These are phyloP conservation scores for Neolamprologus tretocephalus DNA, from an alignment of 2,113 vertebrate species.

Conservation along the genomic window DNA sequence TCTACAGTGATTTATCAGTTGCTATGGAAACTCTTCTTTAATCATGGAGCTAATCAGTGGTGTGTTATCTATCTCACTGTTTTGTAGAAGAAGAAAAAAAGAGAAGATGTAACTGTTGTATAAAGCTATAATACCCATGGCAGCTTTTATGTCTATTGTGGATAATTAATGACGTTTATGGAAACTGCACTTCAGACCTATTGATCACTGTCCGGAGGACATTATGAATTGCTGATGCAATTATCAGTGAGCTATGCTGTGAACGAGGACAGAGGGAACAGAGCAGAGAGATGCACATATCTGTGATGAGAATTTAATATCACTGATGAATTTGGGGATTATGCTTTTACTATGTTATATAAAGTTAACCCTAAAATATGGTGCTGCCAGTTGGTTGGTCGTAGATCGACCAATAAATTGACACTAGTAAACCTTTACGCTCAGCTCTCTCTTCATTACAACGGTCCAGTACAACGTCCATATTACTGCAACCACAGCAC, in stretches of 20 bases:
- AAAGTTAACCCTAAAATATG: not conserved
- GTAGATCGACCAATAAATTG: not conserved
- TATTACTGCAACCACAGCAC: not conserved
- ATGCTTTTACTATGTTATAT: not conserved
- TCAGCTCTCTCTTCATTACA: not conserved
- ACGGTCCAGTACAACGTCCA: accelerated
- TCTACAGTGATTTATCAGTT: not conserved
- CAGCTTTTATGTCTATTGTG: not conserved
- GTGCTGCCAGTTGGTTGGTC: not conserved
- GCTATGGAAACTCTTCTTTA: not conserved
- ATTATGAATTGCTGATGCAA: conserved; percentile 22
- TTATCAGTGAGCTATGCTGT: not conserved
- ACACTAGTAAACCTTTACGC: not conserved
- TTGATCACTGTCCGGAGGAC: conserved; percentile 23
- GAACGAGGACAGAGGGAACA: not conserved
- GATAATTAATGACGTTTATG: conserved; percentile 22
- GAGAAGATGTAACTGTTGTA: not conserved
- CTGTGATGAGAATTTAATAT: not conserved
- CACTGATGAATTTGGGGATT: not conserved
- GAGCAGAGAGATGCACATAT: not conserved
- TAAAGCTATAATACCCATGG: not conserved
- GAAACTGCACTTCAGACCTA: conserved; percentile 7
- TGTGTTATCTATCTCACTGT: not conserved
- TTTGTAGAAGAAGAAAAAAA: not conserved
- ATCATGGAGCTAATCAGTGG: conserved; percentile 7